Percentiles rank a stretch among this genome's conserved stretches.
These are phyloP conservation scores for Cylloceria caligata DNA, from an alignment of 2,888 invertebrate species.

Conservation along the genomic window DNA sequence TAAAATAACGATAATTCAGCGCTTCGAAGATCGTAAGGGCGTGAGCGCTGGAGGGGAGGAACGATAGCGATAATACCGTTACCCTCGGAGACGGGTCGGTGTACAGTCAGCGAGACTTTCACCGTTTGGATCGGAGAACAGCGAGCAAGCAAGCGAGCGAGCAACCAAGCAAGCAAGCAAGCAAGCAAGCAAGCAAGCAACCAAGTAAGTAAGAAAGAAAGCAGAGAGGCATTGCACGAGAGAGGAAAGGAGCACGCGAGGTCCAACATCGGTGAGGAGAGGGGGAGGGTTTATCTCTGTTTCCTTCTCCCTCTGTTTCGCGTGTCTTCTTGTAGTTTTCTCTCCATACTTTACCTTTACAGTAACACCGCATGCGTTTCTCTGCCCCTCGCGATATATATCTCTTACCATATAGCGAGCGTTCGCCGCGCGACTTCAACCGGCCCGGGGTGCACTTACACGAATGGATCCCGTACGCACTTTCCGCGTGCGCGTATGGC, in stretches of 20 bases:
- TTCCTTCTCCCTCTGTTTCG: conserved; percentile 67
- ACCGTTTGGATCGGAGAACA: conserved; percentile 66
- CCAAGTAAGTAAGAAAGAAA: conserved; percentile 30
- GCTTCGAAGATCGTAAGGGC: conserved; percentile 67
- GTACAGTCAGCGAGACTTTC: conserved; percentile 70
- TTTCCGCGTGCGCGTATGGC: conserved; percentile 46
- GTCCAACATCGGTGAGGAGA: conserved; percentile 53
- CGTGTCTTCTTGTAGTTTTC: conserved; percentile 26
- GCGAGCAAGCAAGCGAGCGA: conserved; percentile 21
- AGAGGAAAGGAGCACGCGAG: conserved; percentile 72
- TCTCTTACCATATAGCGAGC: conserved; percentile 56
- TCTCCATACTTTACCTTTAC: conserved; percentile 58
- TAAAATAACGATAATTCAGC: conserved; percentile 13
- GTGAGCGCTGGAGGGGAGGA: conserved; percentile 64
- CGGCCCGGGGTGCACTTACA: conserved; percentile 64
- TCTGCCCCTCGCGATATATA: conserved; percentile 37
- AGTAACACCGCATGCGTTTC: conserved; percentile 58
- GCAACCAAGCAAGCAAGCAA: conserved; percentile 24
- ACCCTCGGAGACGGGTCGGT: conserved; percentile 69
- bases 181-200: conserved; percentile 30
- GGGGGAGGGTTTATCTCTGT: conserved; percentile 46
- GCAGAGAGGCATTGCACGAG: conserved; percentile 23
- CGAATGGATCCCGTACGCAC: conserved; percentile 63
- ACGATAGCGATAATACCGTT: conserved; percentile 71
- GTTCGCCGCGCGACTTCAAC: conserved; percentile 47